Evolutionary conservation across 2,113 vertebrate genomes (phyloP).

Genomic region (Anolis sagrei): DNA sequence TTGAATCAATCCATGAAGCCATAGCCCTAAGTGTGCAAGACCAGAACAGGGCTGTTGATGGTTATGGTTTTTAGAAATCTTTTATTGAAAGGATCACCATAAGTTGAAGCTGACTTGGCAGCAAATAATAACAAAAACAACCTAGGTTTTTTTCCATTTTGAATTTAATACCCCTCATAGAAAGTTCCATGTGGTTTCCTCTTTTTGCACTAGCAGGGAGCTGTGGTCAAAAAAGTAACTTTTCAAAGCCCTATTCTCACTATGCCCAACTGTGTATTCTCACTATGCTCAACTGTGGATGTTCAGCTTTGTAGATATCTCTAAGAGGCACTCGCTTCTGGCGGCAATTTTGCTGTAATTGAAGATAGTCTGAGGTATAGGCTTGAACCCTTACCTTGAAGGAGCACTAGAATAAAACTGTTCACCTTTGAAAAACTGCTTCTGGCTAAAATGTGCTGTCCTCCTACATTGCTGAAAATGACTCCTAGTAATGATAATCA

Average conservation of each 20-base stretch:
- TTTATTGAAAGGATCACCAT: too few species aligned
- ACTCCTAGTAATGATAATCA: conserved; percentile 51
- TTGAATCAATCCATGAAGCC: too few species aligned
- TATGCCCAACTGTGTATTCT: neutral
- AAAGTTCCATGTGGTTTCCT: too few species aligned
- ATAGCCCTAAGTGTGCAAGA: too few species aligned
- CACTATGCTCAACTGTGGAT: neutral
- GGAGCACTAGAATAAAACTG: neutral
- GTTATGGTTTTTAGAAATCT: too few species aligned
- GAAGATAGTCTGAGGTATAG: conserved; percentile 26
- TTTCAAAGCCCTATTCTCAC: neutral
- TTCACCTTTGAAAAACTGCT: conserved; percentile 29
- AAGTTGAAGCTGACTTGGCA: too few species aligned
- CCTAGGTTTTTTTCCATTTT: too few species aligned
- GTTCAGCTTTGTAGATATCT: neutral
- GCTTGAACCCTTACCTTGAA: neutral
- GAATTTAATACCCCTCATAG: too few species aligned
- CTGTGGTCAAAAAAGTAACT: too few species aligned
- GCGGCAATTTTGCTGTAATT: conserved; percentile 39
- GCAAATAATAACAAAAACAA: too few species aligned
- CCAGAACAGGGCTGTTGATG: too few species aligned
- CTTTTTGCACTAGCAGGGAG: too few species aligned
- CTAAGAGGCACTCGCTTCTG: neutral
- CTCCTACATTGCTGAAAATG: conserved; percentile 52
- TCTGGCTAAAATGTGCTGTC: conserved; percentile 35